Base-by-base conservation (phyloP, 1,140 invertebrate species). In the Aricia agestis region DNA sequence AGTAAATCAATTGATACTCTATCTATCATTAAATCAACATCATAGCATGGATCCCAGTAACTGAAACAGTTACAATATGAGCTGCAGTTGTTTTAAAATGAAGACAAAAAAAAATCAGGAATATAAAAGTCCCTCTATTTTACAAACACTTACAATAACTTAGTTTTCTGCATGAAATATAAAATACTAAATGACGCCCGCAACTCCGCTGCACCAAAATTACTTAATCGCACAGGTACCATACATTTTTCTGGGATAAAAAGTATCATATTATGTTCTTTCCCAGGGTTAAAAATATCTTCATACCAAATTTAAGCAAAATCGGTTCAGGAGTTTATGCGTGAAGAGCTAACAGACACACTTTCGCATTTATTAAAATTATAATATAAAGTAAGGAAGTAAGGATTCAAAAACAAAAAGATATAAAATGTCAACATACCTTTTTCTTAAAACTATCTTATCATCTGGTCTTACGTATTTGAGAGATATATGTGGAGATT, bases 401-500 rank as follows among this genome's bases (percentile, higher is more conserved):
- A 25, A 25, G 25, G 25, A 25, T 25, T 25, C 25, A 25, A 0
- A 66, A 31, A 66, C n/a, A 41, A 32, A 36, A 11, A 36, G 15
- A 9, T 31, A 31, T 32, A n/a, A 66, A 63, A 65, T 68, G 58
- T 63, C 10, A 19, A 72, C 61, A 71, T 91, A 95, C 95, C 94
- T 95, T 92, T 96, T 97, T 76, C 96, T 93, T 77, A 97, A 91
- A 69, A 96, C 93, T 87, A 97, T 93, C 89, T 94, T 94, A 87
- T 95, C 93, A 68, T 93, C 92, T 92, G 93, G 78, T 93, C 91
- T 87, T 36, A 93, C 91, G 81, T 93, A 92, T 78, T 92, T 96
- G 80, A 97, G 94, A 69, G 98, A 98, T 89, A 99, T 96, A 89
- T 96, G 97, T 11, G 98, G 98, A 72, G 97, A 98, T 93, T 99